phyloP scores from a whole-genome alignment of 2,113 vertebrate species.

The Turnix velox region DNA sequence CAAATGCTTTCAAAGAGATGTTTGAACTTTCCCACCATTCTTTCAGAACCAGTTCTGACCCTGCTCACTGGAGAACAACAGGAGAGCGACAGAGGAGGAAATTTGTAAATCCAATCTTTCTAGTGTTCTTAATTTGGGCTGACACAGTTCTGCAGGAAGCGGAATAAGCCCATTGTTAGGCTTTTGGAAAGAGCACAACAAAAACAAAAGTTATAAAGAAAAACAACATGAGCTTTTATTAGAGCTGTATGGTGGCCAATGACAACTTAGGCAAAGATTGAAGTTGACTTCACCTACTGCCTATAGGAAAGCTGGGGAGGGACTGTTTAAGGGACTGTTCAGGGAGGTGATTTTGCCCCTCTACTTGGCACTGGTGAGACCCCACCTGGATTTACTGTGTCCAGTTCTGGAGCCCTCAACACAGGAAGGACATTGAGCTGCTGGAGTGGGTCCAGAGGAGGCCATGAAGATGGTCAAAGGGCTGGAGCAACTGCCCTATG shows the following conservation, averaged over 20 bases:
- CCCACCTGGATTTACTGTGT: too few relatives aligned
- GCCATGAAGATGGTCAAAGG: too few relatives aligned
- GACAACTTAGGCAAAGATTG: background rate
- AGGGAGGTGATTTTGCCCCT: too few relatives aligned
- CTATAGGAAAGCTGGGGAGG: too few relatives aligned
- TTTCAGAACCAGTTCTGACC: background rate
- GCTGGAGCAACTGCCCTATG: too few relatives aligned
- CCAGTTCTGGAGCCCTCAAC: too few relatives aligned
- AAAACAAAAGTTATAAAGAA: background rate
- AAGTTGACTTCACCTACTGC: background rate
- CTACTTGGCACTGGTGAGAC: too few relatives aligned
- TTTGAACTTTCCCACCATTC: background rate
- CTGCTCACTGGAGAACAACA: background rate
- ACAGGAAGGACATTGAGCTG: too few relatives aligned
- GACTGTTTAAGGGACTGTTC: too few relatives aligned
- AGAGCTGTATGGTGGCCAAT: background rate
- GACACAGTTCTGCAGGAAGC: background rate
- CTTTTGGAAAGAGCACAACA: background rate
- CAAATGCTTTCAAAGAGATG: background rate
- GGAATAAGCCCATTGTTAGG: background rate
- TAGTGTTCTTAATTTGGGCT: background rate
- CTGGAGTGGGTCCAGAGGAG: too few relatives aligned
- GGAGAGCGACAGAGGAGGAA: background rate
- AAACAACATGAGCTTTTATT: background rate
- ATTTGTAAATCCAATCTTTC: constrained; percentile 17